Evolutionary conservation across 2,888 invertebrate species (phyloP).

Genomic region (Drosophila ustulata): DNA sequence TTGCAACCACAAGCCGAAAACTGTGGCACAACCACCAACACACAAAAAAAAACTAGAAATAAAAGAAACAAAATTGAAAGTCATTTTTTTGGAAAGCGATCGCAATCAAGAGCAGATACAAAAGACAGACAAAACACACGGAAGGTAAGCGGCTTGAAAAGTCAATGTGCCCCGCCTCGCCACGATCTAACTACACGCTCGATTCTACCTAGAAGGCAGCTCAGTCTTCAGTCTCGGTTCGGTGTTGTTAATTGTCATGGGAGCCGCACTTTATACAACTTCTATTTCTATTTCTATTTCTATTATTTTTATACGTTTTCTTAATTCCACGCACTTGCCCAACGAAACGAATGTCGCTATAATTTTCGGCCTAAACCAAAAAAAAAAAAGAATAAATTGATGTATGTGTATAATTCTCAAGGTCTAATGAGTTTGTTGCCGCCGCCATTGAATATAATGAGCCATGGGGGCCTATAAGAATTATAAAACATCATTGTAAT

Average conservation of each 20-base stretch:
- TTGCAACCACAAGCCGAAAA: constrained; percentile 46
- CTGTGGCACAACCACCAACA: constrained; percentile 31
- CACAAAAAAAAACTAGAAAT: background rate
- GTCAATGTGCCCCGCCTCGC: constrained; percentile 51
- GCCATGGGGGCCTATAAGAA: constrained; percentile 53
- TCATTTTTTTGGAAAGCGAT: constrained; percentile 60
- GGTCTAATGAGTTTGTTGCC: constrained; percentile 80
- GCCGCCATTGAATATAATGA: constrained; percentile 67
- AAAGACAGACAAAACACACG: constrained; percentile 10
- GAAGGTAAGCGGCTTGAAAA: constrained; percentile 57
- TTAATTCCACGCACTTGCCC: constrained; percentile 76
- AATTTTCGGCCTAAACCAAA: constrained; percentile 58
- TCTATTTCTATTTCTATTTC: constrained; percentile 36
- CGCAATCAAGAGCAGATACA: constrained; percentile 36
- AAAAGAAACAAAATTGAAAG: constrained; percentile 61
- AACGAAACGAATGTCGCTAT: constrained; percentile 68
- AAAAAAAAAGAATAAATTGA: background rate
- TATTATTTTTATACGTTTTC: constrained; percentile 21
- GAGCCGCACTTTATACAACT: constrained; percentile 59
- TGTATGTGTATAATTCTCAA: constrained; percentile 61
- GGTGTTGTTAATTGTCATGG: constrained; percentile 59
- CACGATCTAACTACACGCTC: constrained; percentile 10
- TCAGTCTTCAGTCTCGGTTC: background rate
- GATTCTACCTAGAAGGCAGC: constrained; percentile 1
- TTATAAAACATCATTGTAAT: constrained; percentile 67